These are phyloP conservation scores for Labeo catla DNA, from an alignment of 2,113 vertebrate species.

Conservation along the genomic window DNA sequence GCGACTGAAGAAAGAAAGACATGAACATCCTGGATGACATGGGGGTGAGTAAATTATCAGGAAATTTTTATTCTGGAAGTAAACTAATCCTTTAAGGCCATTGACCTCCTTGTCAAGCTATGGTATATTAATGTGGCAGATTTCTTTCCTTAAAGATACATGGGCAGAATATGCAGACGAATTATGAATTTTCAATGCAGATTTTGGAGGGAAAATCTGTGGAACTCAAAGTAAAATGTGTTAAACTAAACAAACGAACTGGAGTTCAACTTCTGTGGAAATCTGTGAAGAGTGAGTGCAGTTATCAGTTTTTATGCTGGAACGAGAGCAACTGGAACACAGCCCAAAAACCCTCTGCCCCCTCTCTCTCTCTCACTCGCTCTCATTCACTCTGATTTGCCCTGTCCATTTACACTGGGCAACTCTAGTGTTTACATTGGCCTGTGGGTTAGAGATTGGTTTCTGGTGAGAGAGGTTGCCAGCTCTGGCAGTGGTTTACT, in stretches of 20 bases:
- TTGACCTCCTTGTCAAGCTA: too few species aligned
- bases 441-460: slow-evolving; percentile 36
- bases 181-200: neutral
- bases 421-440: slow-evolving; percentile 66
- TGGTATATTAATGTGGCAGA: too few species aligned
- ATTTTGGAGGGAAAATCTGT: neutral
- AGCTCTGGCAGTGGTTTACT: slow-evolving; percentile 40
- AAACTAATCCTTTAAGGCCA: too few species aligned
- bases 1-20: too few species aligned
- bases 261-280: neutral
- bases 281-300: neutral
- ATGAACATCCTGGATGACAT: too few species aligned
- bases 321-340: neutral
- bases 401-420: slow-evolving; percentile 53
- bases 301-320: neutral
- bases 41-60: too few species aligned
- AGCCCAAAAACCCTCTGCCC: neutral
- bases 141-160: neutral
- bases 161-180: neutral
- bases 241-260: neutral
- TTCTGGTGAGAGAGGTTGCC: slow-evolving; percentile 31
- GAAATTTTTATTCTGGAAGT: too few species aligned
- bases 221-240: neutral
- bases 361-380: neutral
- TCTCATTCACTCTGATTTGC: slow-evolving; percentile 18